These are phyloP conservation scores for Hirtodrosophila confusa DNA, from an alignment of 2,888 invertebrate species.

Conservation along the genomic window DNA sequence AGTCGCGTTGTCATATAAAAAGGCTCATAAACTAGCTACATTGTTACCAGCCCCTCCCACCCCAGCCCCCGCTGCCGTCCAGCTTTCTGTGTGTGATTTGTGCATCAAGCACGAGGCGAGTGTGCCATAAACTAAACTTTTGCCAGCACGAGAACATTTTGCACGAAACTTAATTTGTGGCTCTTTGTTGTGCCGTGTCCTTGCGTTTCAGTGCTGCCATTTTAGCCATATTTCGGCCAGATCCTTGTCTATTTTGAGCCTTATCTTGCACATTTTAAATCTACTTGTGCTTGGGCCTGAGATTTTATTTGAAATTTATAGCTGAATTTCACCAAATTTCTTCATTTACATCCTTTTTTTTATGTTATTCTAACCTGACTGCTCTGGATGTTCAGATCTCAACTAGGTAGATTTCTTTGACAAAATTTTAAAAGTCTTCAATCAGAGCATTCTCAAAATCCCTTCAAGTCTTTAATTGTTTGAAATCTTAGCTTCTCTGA, in stretches of 20 bases:
- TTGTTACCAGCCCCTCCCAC: too few species aligned
- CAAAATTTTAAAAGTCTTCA: too few species aligned
- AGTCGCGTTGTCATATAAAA: slow-evolving; percentile 40
- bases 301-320: too few species aligned
- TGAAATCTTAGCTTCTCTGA: too few species aligned
- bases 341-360: too few species aligned
- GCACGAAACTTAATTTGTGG: slow-evolving; percentile 76
- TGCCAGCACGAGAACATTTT: slow-evolving; percentile 54
- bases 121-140: slow-evolving; percentile 67
- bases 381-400: too few species aligned
- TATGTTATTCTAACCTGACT: too few species aligned
- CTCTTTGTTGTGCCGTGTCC: slow-evolving; percentile 45
- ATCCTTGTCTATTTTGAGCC: not conserved
- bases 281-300: too few species aligned
- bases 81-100: slow-evolving; percentile 40
- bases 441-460: too few species aligned
- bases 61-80: not conserved
- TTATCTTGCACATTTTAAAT: not conserved
- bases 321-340: too few species aligned
- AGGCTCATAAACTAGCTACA: slow-evolving; percentile 60
- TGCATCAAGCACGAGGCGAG: slow-evolving; percentile 18
- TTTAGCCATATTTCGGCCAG: slow-evolving; percentile 6
- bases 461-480: too few species aligned
- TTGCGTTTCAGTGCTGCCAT: slow-evolving; percentile 41
- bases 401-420: too few species aligned